Percentiles rank a stretch among this genome's conserved stretches.
Conservation (phyloP, 2,888 invertebrate genomes). For the Cerceris rybyensis region DNA sequence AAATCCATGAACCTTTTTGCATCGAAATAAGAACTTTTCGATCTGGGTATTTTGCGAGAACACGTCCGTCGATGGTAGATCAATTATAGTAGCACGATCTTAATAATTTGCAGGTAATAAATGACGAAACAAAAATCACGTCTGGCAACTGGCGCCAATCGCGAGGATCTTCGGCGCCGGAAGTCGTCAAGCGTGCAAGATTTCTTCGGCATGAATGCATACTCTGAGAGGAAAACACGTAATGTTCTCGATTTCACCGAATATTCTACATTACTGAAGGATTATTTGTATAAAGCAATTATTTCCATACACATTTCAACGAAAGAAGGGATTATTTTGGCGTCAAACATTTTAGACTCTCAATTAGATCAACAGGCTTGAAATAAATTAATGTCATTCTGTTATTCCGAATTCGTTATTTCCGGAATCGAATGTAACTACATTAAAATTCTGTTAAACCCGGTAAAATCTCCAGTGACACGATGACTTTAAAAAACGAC, state of each 20-base stretch:
- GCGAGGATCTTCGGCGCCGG: constrained; percentile 17
- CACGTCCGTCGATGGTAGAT: constrained; percentile 6
- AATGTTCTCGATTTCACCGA: no score
- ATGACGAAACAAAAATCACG: constrained; percentile 23
- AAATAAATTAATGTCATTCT: no score
- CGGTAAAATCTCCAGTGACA: constrained; percentile 12
- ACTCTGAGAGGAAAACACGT: no score
- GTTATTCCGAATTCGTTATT: no score
- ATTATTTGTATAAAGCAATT: no score
- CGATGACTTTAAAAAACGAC: constrained; percentile 11
- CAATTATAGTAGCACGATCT: constrained; percentile 15
- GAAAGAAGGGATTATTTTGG: no score
- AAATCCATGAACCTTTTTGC: neutral
- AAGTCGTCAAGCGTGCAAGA: constrained; percentile 12
- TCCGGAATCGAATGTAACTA: no score
- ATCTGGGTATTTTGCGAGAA: neutral
- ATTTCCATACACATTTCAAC: no score
- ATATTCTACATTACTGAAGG: no score
- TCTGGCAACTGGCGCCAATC: constrained; percentile 18
- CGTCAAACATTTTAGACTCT: no score
- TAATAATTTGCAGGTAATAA: constrained; percentile 8
- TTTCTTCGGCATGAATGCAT: constrained; percentile 8
- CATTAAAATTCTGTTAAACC: neutral
- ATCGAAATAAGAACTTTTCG: neutral
- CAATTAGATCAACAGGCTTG: constrained; percentile 5